Conservation (phyloP, 2,113 vertebrate species). For the Maylandia zebra region DNA sequence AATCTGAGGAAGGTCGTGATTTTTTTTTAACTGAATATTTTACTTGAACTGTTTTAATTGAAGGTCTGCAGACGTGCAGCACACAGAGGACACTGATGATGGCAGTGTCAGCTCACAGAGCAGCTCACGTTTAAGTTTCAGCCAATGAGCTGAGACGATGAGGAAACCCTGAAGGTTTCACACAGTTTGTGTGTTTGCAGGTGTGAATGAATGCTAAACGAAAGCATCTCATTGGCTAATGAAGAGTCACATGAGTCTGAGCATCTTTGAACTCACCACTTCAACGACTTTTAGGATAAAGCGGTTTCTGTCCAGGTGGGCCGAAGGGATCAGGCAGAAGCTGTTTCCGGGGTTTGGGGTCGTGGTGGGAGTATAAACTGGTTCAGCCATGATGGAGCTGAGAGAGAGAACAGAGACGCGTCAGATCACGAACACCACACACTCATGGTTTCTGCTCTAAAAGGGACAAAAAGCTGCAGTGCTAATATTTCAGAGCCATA, state of each 20-base stretch:
- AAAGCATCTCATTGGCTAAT: not conserved
- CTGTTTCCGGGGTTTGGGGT: not conserved
- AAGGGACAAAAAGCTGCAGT: not conserved
- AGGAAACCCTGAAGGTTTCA: not conserved
- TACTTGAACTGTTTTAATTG: rapidly evolving
- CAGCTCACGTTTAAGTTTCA: not conserved
- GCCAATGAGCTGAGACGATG: not conserved
- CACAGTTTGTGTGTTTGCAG: not conserved
- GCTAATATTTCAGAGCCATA: rapidly evolving
- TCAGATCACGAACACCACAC: not conserved
- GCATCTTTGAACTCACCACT: conserved; percentile 38
- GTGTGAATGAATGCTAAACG: not conserved
- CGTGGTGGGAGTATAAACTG: conserved; percentile 16
- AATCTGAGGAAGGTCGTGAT: not conserved
- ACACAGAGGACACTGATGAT: not conserved
- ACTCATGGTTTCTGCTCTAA: rapidly evolving
- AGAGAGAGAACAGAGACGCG: not conserved
- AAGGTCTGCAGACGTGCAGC: not conserved
- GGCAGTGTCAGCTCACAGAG: not conserved
- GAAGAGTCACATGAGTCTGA: not conserved
- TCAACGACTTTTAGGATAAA: not conserved
- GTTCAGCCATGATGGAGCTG: conserved; percentile 8
- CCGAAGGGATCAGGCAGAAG: not conserved
- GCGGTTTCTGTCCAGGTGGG: not conserved
- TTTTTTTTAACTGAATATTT: not conserved